Evolutionary conservation across 2,888 invertebrate genomes (phyloP).

Genomic region (Laspeyria flexula): DNA sequence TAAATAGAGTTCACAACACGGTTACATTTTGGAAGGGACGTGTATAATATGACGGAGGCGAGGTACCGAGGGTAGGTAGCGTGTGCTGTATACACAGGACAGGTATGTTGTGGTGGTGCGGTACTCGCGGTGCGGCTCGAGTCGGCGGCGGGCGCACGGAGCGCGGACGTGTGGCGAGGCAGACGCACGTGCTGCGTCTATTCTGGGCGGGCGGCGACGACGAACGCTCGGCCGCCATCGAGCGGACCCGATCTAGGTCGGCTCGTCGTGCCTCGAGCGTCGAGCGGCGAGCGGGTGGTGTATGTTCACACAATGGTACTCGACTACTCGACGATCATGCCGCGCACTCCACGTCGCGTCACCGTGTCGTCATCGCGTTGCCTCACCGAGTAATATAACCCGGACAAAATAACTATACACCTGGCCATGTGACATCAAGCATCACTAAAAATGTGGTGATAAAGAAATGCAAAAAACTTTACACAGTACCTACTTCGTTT

Average conservation of each 20-base stretch:
- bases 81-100: conserved; percentile 17
- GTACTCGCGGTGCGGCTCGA: conserved; percentile 35
- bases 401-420: too few species aligned
- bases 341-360: conserved; percentile 5
- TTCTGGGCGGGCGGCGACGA: conserved; percentile 74
- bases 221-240: conserved; percentile 69
- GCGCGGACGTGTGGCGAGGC: conserved; percentile 70
- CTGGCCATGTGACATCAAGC: too few species aligned
- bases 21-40: conserved; percentile 41
- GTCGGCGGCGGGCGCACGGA: conserved; percentile 38
- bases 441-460: too few species aligned
- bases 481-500: too few species aligned
- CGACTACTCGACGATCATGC: conserved; percentile 8
- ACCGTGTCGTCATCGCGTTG: too few species aligned
- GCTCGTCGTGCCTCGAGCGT: too few species aligned
- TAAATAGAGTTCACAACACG: conserved; percentile 62
- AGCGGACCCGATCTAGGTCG: conserved; percentile 81
- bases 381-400: too few species aligned
- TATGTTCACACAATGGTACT: conserved; percentile 49
- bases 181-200: conserved; percentile 85
- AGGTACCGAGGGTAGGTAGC: conserved; percentile 14
- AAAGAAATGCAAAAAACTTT: too few species aligned
- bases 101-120: conserved; percentile 30
- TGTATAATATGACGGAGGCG: not conserved
- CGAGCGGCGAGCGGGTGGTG: conserved; percentile 38